A percentile compares a stretch with the other conserved stretches of the same genome.
These are phyloP conservation scores for Myotis myotis DNA, from an alignment of 2,797 vertebrate species.

Conservation along the genomic window DNA sequence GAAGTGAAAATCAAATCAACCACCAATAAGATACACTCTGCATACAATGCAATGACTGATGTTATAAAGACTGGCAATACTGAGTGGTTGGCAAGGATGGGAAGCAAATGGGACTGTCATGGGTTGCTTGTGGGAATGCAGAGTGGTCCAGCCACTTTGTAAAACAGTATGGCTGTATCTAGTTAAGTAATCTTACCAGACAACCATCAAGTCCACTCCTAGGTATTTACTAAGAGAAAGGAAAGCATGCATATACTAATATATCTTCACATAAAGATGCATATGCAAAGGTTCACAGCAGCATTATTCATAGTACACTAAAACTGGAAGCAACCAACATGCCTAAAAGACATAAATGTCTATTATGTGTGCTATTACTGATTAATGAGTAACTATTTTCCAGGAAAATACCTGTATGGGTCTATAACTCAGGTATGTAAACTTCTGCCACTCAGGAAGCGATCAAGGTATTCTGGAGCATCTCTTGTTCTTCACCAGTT, in stretches of 20 bases:
- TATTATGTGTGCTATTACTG: neutral
- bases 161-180: neutral
- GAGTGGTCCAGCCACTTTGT: neutral
- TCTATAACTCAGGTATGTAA: neutral
- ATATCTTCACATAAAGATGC: neutral
- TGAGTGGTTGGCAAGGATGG: neutral
- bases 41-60: neutral
- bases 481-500: neutral
- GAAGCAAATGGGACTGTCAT: neutral
- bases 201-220: neutral
- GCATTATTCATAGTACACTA: neutral
- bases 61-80: neutral
- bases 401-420: neutral
- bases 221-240: neutral
- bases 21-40: neutral
- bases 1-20: neutral
- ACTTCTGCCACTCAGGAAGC: neutral
- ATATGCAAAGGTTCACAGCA: neutral
- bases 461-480: neutral
- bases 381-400: neutral
- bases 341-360: neutral
- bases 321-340: neutral
- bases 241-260: neutral
- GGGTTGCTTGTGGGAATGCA: neutral
- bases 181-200: neutral